Percentiles rank a stretch among this genome's conserved stretches.
phyloP scores from a whole-genome alignment of 2,797 vertebrate species.

The Falco cherrug region DNA sequence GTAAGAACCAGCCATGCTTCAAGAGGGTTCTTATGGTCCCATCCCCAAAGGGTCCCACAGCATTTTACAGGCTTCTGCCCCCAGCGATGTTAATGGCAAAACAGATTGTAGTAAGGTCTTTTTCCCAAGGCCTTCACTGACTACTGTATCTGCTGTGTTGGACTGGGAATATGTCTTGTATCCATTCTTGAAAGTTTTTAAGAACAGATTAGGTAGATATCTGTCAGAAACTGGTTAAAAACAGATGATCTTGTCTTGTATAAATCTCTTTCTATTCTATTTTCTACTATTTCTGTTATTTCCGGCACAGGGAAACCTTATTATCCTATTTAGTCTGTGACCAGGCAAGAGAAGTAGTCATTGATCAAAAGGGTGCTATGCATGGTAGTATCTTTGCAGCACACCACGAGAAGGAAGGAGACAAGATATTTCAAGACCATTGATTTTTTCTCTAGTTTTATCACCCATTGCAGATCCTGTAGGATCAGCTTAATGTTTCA shows the following conservation, averaged over 20 bases:
- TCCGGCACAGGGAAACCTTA: not conserved
- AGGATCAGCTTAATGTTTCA: constrained; percentile 18
- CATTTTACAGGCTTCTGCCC: not conserved
- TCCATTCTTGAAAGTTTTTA: not conserved
- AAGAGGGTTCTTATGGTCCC: not conserved
- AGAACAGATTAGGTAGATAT: not conserved
- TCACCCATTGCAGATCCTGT: not conserved
- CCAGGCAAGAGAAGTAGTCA: not conserved
- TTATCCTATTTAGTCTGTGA: accelerated
- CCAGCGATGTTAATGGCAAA: not conserved
- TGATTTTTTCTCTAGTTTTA: not conserved
- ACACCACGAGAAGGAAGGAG: not conserved
- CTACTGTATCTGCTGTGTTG: not conserved
- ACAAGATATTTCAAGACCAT: not conserved
- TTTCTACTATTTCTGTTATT: not conserved
- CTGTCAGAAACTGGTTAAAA: not conserved
- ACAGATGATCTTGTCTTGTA: not conserved
- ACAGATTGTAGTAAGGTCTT: not conserved
- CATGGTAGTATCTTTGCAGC: not conserved
- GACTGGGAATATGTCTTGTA: not conserved
- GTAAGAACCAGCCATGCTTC: not conserved
- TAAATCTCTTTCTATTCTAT: not conserved
- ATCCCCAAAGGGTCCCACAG: not conserved
- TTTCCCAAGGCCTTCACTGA: not conserved
- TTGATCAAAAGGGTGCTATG: not conserved